Evolutionary conservation across 2,797 vertebrate species (phyloP).

Genomic region (Rhabdophis nuchalis): DNA sequence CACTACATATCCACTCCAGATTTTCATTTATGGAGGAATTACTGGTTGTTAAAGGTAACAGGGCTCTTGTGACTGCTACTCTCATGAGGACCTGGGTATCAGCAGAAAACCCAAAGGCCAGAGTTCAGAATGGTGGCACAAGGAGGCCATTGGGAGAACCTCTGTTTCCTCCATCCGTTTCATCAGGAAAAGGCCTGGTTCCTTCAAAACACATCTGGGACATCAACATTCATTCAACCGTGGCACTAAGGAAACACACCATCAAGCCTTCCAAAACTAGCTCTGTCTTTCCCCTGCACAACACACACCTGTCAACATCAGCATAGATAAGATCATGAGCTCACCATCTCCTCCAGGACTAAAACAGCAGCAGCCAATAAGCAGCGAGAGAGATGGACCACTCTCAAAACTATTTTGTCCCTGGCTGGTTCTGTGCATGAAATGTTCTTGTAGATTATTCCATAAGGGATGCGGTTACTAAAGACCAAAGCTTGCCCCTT

Average conservation of each 20-base stretch:
- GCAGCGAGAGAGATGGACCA: background rate
- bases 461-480: background rate
- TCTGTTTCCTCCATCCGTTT: background rate
- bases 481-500: accelerated
- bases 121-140: too few relatives aligned
- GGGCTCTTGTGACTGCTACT: background rate
- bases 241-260: background rate
- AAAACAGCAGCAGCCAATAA: background rate
- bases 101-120: background rate
- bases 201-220: too few relatives aligned
- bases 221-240: background rate
- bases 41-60: background rate
- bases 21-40: constrained; percentile 9
- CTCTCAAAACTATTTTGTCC: background rate
- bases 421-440: background rate
- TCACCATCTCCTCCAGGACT: background rate
- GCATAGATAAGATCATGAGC: background rate
- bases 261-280: background rate
- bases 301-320: background rate
- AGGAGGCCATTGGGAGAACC: background rate
- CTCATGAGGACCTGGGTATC: too few relatives aligned
- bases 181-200: background rate
- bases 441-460: background rate
- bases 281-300: background rate
- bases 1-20: constrained; percentile 6